Percentiles rank a stretch among this genome's conserved stretches.
phyloP scores from a whole-genome alignment of 2,113 vertebrate species.

The Spilogale gracilis region DNA sequence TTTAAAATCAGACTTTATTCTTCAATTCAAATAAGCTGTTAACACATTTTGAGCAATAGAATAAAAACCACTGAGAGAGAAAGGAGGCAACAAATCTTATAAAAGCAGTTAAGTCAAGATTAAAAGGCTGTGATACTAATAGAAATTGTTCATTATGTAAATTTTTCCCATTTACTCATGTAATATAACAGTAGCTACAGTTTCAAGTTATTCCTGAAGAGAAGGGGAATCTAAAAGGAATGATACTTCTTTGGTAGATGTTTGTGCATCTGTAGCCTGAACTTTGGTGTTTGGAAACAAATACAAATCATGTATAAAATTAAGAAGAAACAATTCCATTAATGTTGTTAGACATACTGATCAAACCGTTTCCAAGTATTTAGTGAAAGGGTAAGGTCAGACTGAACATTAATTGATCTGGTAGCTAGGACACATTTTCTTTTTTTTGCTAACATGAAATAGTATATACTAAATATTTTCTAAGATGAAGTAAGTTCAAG shows the following conservation, averaged over 20 bases:
- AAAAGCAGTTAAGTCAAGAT: background rate
- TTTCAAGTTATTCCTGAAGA: background rate
- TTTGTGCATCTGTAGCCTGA: background rate
- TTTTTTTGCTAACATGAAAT: background rate
- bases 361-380: background rate
- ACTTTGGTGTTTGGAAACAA: background rate
- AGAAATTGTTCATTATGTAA: background rate
- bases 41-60: background rate
- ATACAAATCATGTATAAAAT: background rate
- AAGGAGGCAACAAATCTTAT: background rate
- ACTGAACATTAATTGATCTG: background rate
- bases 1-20: background rate
- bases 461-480: background rate
- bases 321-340: background rate
- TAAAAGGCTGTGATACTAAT: background rate
- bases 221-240: background rate
- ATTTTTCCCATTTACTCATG: background rate
- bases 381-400: background rate
- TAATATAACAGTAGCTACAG: background rate
- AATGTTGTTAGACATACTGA: background rate
- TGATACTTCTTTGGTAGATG: background rate
- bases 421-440: background rate
- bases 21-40: background rate
- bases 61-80: constrained; percentile 19
- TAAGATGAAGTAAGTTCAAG: background rate